phyloP scores from a whole-genome alignment of 92 coral and sea anemone genomes.

The Parazoanthus atlanticus region DNA sequence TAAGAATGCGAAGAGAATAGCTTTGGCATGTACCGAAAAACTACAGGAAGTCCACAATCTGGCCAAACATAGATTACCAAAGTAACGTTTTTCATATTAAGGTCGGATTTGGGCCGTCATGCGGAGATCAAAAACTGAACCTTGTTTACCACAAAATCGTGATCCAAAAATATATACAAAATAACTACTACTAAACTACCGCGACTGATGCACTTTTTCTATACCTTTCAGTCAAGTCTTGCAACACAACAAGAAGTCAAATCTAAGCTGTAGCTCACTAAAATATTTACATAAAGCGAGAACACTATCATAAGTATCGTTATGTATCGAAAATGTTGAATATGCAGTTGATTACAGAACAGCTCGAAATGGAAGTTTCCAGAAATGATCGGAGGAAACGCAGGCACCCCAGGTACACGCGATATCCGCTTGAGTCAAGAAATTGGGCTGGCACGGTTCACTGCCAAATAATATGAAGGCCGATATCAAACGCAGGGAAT shows the following conservation, averaged over 20 bases:
- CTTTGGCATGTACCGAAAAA: neutral
- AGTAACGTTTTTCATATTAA: neutral
- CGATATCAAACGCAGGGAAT: neutral
- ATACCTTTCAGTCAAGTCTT: neutral
- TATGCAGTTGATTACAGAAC: neutral
- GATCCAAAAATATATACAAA: neutral
- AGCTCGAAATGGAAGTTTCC: neutral
- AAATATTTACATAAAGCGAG: neutral
- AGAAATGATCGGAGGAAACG: neutral
- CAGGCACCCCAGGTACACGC: neutral
- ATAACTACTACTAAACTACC: no score
- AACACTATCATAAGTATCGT: neutral
- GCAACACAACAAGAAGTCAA: neutral
- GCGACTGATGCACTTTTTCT: neutral
- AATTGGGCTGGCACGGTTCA: neutral
- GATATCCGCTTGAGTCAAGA: no score
- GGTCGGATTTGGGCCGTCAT: neutral
- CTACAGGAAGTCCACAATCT: neutral
- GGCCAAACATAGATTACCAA: neutral
- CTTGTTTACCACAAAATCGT: neutral
- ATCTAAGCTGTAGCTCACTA: neutral
- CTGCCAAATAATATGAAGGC: neutral
- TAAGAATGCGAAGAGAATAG: neutral
- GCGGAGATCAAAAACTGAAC: neutral
- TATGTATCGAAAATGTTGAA: neutral